Evolutionary conservation across 2,888 invertebrate genomes (phyloP).

Genomic region (Iphiclides podalirius): DNA sequence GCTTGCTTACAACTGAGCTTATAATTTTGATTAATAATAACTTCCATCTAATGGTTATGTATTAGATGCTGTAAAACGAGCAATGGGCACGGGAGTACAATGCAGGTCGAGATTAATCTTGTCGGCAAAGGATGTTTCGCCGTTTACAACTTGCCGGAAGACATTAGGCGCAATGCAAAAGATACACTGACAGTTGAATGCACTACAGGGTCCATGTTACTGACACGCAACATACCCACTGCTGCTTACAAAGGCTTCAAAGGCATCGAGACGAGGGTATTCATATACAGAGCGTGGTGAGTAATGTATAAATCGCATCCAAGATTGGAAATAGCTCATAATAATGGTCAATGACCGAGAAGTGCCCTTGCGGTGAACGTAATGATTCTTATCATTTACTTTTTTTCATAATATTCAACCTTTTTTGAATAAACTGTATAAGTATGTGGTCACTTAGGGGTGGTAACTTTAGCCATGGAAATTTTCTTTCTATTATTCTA

Average conservation of each 20-base stretch:
- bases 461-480: too few species aligned
- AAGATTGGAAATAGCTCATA: slow-evolving; percentile 17
- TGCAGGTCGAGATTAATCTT: slow-evolving; percentile 8
- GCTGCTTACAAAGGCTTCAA: slow-evolving; percentile 30
- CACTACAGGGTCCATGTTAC: slow-evolving; percentile 29
- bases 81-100: background rate
- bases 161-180: slow-evolving; percentile 16
- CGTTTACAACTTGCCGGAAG: slow-evolving; percentile 20
- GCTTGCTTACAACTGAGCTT: too few species aligned
- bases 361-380: too few species aligned
- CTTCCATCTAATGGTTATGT: too few species aligned
- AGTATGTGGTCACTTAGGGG: too few species aligned
- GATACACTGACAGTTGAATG: slow-evolving; percentile 34
- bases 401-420: too few species aligned
- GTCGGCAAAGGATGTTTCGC: slow-evolving; percentile 12
- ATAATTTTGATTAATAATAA: too few species aligned
- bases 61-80: background rate
- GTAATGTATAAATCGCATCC: slow-evolving; percentile 31
- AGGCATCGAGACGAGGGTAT: slow-evolving; percentile 6
- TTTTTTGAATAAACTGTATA: too few species aligned
- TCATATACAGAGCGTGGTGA: slow-evolving; percentile 4
- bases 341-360: slow-evolving; percentile 25
- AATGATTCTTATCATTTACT: too few species aligned
- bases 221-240: slow-evolving; percentile 25
- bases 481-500: too few species aligned